Evolutionary conservation across 2,113 vertebrate genomes (phyloP), one percentile per base, ranked within the genome.

Genomic region (Vombatus ursinus): DNA sequence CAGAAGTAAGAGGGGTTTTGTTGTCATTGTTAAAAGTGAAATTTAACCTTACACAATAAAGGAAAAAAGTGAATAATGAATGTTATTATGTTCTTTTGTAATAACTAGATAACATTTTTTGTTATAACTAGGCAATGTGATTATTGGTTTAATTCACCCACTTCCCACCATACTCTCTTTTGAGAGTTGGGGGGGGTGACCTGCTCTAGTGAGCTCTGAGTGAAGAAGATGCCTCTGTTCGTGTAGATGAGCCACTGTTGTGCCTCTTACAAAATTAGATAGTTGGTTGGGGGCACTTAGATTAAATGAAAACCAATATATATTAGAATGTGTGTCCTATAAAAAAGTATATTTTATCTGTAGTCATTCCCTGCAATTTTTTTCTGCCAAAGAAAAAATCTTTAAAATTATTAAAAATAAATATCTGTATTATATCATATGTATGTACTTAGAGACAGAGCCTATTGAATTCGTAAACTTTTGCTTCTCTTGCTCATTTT

Each of bases 81-180:
- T 51, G n/a, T 37, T 31, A 89, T 50, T 90, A 3, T 90, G 8
- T 89, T 22, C 19, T 84, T 93, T 94, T 94, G 92, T 50, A 48
- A 50, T 92, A 31, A 51, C 26, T 10, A 61, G 11, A 61, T 25
- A 90, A 77, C 50, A 68, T 0, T 19, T 94, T 92, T 93, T 97
- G 9, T 95, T 90, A 31, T 31, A 61, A 61, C 57, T 12, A 84
- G 14, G 0, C 50, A 50, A 90, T 96, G 44, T 92, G 93, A 47
- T 77, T 92, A 95, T 48, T 91, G 92, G 1, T 51, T 92, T 92
- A 92, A 44, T 94, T 95, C 90, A 89, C 47, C 8, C 8, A 89
- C 92, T 93, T 93, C 51, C 90, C 1, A 47, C 16, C 44, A 22
- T 22, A 44, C 8, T 8, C 16, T 5, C 37, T 84, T 44, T 77